Evolutionary conservation across 2,797 vertebrate genomes (phyloP), one percentile per base, ranked within the genome.

Genomic region (Perdix hodgsoniae): DNA sequence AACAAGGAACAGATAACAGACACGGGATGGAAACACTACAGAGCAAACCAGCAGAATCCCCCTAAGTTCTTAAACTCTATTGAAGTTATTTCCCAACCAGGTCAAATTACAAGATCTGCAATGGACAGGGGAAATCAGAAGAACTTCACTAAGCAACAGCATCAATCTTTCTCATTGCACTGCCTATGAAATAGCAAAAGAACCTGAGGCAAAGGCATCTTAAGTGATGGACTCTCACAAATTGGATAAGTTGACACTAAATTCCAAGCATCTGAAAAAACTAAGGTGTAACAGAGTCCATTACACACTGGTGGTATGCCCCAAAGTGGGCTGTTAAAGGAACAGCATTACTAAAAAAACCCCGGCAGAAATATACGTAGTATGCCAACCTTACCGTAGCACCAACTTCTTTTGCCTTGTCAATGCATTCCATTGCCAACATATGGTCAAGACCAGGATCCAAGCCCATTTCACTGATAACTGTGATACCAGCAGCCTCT

Each of bases 401-500:
- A 95, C 99, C 99, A 52, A 98, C 98, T 87, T 98, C 98, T 96
- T 98, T 99, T 18, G 99, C 99, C 89, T 98, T 98, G 95, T 99
- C 98, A 87, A 99, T 99, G n/a, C 99, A 99, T 94, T 99, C 98
- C 99, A 99, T 99, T 4, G 99, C 99, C 97, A 99, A 87, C 99
- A 99, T 99, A 97, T 99, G 99, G 92, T 99, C 99, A 42, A 99
- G 99, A 71, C 99, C 99, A 44, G 99, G 99, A 97, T 99, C 99
- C 98, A 99, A 96, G 90, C 99, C 99, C 97, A 99, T 96, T 98
- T 99, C 99, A 1, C 98, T 99, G 86, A 99, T 89, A 45, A 99
- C 97, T 44, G 98, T 98, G 96, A 99, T 98, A 79, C 99, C 99
- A 61, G 99, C 99, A 74, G 98, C 98, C 97, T 98, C 98, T 77